Base-by-base conservation (phyloP, 2,888 invertebrate genomes). In the Strigamia maritima region DNA sequence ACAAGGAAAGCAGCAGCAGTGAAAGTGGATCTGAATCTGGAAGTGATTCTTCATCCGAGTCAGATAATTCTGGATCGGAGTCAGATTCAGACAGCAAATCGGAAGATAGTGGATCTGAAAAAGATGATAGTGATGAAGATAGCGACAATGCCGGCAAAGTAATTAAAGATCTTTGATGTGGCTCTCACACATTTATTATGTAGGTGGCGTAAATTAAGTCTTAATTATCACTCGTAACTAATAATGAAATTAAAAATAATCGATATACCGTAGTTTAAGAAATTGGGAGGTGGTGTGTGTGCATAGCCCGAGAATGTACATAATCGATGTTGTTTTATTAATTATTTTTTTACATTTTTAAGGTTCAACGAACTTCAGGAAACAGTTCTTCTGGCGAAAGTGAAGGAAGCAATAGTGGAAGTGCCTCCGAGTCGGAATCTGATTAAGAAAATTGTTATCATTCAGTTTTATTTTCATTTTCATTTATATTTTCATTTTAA, bases 41-140 rank as follows among this genome's bases (percentile, higher is more conserved):
- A 1, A 75, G 49, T 26, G 80, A 65, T 75, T 80, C 80, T 12
- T 80, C 80, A 1, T 65, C 38, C 1, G 80, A 80, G 14, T 78
- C 80, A 2, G 80, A 40, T 16, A 28, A 49, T 49, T 80, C 80
- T 19, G 80, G 24, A 26, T 80, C 80, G 0, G 80, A 75, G 8
- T 80, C 80, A 12, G 77, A 77, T 28, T 79, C 79, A 14, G 74
- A 77, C 19, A 40, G 44, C 8, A 70, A 79, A 26, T 79, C 75
- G 16, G 79, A 79, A n/a, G 78, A 24, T 24, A 80, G 80, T 40
- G 65, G 54, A 35, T 78, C 78, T 4, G 80, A 54, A 4, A 77
- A 80, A 16, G 80, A 80, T 19, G 78, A 78, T 24, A 75, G 74
- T 54, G 78, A 60, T 26, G 80, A 78, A 10, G 79, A 77, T 1